Conservation (phyloP, 1,140 invertebrate genomes). For the Drosophila virilis region DNA sequence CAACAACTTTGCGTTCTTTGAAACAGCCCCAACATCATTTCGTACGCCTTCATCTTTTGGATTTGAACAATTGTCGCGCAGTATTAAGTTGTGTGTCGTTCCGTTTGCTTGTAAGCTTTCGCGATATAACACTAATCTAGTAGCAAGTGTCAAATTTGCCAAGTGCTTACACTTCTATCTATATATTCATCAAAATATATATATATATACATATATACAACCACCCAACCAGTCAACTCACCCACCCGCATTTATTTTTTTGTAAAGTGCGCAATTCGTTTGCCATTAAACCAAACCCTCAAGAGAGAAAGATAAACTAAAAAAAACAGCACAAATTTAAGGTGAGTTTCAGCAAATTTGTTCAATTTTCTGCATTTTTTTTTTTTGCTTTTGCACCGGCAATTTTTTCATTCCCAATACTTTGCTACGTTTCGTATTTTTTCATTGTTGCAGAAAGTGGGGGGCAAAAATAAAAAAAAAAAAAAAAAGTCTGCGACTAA, state of each 20-base stretch:
- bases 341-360: conserved; percentile 26
- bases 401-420: conserved; percentile 17
- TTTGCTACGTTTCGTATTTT: conserved; percentile 25
- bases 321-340: conserved; percentile 31
- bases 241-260: conserved; percentile 48
- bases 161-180: conserved; percentile 31
- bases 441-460: conserved; percentile 33
- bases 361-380: conserved; percentile 26
- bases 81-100: conserved; percentile 56
- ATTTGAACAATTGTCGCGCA: conserved; percentile 47
- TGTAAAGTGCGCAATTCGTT: conserved; percentile 44
- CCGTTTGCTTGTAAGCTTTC: conserved; percentile 52
- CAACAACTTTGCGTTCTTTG: conserved; percentile 6
- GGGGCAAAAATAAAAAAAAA: conserved; percentile 6
- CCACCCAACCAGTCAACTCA: conserved; percentile 32
- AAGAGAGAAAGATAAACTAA: neutral
- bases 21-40: conserved; percentile 11
- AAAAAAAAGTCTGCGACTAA: conserved; percentile 32
- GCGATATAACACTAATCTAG: conserved; percentile 38
- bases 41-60: conserved; percentile 41
- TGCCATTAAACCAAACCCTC: conserved; percentile 24
- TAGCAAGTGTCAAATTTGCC: conserved; percentile 33
- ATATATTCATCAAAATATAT: conserved; percentile 17
- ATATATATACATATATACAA: conserved; percentile 28
- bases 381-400: conserved; percentile 19